Conservation (phyloP, 2,888 invertebrate species). For the Gymnoscelis rufifasciata region DNA sequence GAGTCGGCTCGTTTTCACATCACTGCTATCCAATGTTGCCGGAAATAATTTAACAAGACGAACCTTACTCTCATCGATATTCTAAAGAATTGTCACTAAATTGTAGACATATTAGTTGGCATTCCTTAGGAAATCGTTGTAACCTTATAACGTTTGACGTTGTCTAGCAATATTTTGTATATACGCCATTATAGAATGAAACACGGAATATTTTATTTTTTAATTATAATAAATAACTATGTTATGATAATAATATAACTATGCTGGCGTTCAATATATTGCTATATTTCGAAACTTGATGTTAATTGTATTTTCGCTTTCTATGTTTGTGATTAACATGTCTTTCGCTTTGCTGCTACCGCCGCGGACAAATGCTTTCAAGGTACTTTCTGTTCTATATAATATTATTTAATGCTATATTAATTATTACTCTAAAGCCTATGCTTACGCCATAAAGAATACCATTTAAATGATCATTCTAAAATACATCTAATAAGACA, state of each 20-base stretch:
- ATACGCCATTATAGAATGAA: neutral
- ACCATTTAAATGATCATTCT: neutral
- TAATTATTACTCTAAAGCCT: constrained; percentile 25
- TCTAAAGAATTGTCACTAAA: neutral
- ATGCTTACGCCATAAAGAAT: constrained; percentile 38
- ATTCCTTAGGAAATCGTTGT: constrained; percentile 1
- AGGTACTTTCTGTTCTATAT: constrained; percentile 62
- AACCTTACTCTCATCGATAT: neutral
- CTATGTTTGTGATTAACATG: constrained; percentile 69
- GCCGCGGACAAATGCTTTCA: constrained; percentile 69
- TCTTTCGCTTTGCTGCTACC: constrained; percentile 74
- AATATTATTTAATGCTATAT: constrained; percentile 41
- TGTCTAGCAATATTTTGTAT: neutral
- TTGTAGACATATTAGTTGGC: constrained; percentile 1
- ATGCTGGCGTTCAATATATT: neutral
- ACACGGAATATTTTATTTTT: too few species aligned
- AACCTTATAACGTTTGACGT: neutral
- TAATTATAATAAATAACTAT: too few species aligned
- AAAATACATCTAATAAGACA: too few species aligned
- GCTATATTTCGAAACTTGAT: neutral
- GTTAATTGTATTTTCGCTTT: constrained; percentile 41
- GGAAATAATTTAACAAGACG: neutral
- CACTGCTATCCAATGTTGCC: too few species aligned
- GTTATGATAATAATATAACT: neutral
- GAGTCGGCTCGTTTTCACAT: too few species aligned